Conservation (phyloP, 2,888 invertebrate species). For the Drosophila hawaiiensis region DNA sequence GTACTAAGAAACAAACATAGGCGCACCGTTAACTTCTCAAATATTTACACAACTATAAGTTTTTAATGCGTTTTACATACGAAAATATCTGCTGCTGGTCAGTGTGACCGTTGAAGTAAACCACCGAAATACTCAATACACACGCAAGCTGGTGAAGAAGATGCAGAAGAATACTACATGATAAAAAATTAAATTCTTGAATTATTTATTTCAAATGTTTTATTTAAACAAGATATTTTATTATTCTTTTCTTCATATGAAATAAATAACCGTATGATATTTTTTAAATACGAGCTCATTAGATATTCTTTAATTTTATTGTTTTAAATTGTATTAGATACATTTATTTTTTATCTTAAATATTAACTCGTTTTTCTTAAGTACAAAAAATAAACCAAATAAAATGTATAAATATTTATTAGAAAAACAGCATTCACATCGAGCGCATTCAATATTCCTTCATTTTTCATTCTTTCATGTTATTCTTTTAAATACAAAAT, state of each 20-base stretch:
- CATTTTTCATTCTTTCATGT: not conserved
- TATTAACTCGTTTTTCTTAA: not conserved
- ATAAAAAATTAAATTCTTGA: not conserved
- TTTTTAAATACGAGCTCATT: not conserved
- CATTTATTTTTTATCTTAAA: not conserved
- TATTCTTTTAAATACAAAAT: not conserved
- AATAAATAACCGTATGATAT: not conserved
- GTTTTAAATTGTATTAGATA: not conserved
- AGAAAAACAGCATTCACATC: not conserved
- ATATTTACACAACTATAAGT: constrained; percentile 52
- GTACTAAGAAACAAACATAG: constrained; percentile 49
- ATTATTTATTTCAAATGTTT: not conserved
- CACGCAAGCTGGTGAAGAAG: not conserved
- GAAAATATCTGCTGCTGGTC: constrained; percentile 60
- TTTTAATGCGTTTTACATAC: constrained; percentile 73
- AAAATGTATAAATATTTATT: not conserved
- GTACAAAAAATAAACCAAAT: not conserved
- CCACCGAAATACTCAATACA: constrained; percentile 17
- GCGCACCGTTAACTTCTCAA: constrained; percentile 27
- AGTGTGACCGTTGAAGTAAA: constrained; percentile 43
- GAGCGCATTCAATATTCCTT: not conserved
- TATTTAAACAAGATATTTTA: too few species aligned
- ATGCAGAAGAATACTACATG: not conserved
- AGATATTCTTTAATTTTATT: not conserved
- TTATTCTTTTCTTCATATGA: not conserved